phyloP scores from a whole-genome alignment of 2,888 invertebrate species.

The Ennomos fuscantarius region DNA sequence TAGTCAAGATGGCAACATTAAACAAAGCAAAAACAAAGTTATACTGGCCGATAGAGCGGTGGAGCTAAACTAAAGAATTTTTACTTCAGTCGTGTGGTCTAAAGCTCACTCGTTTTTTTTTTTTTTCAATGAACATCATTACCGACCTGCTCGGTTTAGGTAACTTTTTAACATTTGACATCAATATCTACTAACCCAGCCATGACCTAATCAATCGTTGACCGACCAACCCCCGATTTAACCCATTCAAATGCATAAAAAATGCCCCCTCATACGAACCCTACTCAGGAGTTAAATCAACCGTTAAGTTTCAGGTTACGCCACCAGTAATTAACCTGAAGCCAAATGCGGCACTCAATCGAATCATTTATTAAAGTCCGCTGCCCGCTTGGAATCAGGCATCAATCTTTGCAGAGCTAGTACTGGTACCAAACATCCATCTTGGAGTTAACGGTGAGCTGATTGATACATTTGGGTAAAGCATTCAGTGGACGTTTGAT shows the following conservation, averaged over 20 bases:
- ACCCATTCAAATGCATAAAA: slow-evolving; percentile 49
- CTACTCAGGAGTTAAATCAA: slow-evolving; percentile 61
- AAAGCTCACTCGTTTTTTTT: no score
- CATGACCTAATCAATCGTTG: slow-evolving; percentile 19
- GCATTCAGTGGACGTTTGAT: not conserved
- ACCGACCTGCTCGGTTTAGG: not conserved
- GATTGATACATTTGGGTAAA: not conserved
- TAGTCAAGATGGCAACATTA: no score
- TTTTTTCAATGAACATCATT: no score
- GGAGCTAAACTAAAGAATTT: no score
- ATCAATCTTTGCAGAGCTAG: slow-evolving; percentile 44
- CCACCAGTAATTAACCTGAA: slow-evolving; percentile 63
- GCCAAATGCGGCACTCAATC: slow-evolving; percentile 52
- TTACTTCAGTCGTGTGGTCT: no score
- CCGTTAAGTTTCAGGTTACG: slow-evolving; percentile 61
- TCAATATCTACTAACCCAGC: slow-evolving; percentile 16
- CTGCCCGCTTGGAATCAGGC: slow-evolving; percentile 35
- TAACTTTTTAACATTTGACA: slow-evolving; percentile 9
- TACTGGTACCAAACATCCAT: slow-evolving; percentile 14
- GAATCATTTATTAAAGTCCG: slow-evolving; percentile 56
- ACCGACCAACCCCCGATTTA: slow-evolving; percentile 30
- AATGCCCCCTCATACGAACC: slow-evolving; percentile 49
- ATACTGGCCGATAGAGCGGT: no score
- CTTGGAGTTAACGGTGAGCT: slow-evolving; percentile 3
- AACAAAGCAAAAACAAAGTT: no score